phyloP scores from a whole-genome alignment of 2,797 vertebrate genomes.

The Sebastolobus altivelis region DNA sequence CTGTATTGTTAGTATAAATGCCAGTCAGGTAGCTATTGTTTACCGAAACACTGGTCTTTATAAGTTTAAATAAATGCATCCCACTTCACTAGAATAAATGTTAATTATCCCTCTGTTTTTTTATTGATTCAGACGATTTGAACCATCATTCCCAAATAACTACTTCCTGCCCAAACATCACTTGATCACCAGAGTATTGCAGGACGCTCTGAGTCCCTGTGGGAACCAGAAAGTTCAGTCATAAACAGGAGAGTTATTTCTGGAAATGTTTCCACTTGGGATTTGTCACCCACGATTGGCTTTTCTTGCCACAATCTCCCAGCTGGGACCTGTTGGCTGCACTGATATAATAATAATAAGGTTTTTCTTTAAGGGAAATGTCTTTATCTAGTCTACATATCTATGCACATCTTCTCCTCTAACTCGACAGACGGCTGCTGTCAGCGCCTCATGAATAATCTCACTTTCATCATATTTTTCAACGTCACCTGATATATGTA shows the following conservation, averaged over 20 bases:
- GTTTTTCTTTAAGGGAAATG: background rate
- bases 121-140: slow-evolving; percentile 65
- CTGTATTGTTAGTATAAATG: too few species aligned
- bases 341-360: background rate
- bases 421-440: background rate
- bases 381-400: background rate
- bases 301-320: background rate
- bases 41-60: background rate
- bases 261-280: slow-evolving; percentile 1
- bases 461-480: slow-evolving; percentile 46
- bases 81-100: background rate
- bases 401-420: background rate
- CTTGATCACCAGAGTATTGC: background rate
- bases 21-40: too few species aligned
- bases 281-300: background rate
- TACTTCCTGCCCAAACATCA: background rate
- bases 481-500: slow-evolving; percentile 50
- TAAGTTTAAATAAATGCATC: background rate
- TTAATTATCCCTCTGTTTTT: background rate
- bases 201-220: background rate
- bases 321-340: background rate
- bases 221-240: background rate
- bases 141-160: background rate
- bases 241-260: background rate
- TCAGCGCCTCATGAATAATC: slow-evolving; percentile 35